Percentiles rank a stretch among this genome's conserved stretches.
Conservation (phyloP, 2,113 vertebrate species). For the Physeter macrocephalus region DNA sequence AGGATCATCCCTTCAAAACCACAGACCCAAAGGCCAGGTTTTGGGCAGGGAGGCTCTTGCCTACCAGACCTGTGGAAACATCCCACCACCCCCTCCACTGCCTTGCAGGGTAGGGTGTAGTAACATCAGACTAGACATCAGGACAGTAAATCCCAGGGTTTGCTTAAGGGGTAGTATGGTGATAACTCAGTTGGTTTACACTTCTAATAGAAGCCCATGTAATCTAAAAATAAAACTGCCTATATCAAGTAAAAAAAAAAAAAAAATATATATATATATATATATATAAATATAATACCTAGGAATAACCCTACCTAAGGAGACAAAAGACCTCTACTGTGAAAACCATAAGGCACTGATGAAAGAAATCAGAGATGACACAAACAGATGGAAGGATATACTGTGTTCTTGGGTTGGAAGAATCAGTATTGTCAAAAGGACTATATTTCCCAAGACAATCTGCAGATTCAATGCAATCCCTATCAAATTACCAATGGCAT, state of each 20-base stretch:
- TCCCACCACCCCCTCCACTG: fast-evolving
- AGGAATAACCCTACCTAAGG: background rate
- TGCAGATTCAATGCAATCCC: background rate
- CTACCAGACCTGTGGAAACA: background rate
- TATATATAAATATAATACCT: background rate
- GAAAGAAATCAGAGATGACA: background rate
- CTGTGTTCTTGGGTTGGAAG: background rate
- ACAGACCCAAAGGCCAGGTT: background rate
- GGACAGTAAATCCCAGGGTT: background rate
- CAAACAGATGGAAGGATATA: background rate
- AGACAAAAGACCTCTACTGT: background rate
- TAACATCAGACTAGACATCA: background rate
- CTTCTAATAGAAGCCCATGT: background rate
- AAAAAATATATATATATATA: no score
- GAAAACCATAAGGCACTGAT: background rate
- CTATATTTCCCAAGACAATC: background rate
- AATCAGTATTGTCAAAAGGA: background rate
- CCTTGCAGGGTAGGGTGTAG: no score
- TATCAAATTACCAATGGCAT: background rate
- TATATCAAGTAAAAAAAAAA: background rate
- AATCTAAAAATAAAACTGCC: background rate
- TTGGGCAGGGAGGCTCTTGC: background rate
- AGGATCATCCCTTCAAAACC: background rate
- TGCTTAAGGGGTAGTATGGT: background rate
- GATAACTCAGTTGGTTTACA: background rate